Base-by-base conservation (phyloP, 1,140 invertebrate genomes). In the Diorhabda elongata region DNA sequence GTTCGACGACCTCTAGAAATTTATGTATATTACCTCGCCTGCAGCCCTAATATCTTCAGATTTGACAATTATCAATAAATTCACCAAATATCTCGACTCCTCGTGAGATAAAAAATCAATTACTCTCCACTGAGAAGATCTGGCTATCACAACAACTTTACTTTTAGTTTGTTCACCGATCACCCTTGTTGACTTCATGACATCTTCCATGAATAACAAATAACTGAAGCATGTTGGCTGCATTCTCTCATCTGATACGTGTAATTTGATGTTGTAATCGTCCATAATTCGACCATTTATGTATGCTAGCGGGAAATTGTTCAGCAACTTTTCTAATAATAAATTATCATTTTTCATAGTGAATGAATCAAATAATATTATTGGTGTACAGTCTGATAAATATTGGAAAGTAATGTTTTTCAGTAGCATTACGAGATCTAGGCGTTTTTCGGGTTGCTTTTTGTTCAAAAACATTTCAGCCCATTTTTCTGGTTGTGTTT, bases 41-140 rank as follows among this genome's bases (percentile, higher is more conserved):
- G 56, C 11, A 5, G 64, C 26, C 57, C 74, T 61, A 26, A 75
- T 61, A 74, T 78, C 76, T 59, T 77, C 76, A 5, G 78, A 80
- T 64, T 79, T 77, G 85, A 86, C 84, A 58, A 91, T 84, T 3
- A 91, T 83, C 43, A 91, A 78, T 42, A 91, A 79, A 83, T 91
- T 89, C 0, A 86, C 81, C 77, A 91, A 88, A 74, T 81, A 83
- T 73, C 86, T 85, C 0, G 89, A 87, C 2, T 79, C n/a, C 59
- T 85, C 82, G 43, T 84, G 85, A 7, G 83, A 81, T 9, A 91
- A 74, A 80, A 89, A 91, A 74, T 90, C 87, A 58, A 87, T 84
- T 0, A 91, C 83, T n/a, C 86, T 85, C 89, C 89, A 91, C 75
- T 89, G 86, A 0, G 88, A 86, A 5, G 89, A 89, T 69, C 84